Evolutionary conservation across 2,113 vertebrate species (phyloP), one percentile per base, ranked within the genome.

Genomic region (Paramisgurnus dabryanus): DNA sequence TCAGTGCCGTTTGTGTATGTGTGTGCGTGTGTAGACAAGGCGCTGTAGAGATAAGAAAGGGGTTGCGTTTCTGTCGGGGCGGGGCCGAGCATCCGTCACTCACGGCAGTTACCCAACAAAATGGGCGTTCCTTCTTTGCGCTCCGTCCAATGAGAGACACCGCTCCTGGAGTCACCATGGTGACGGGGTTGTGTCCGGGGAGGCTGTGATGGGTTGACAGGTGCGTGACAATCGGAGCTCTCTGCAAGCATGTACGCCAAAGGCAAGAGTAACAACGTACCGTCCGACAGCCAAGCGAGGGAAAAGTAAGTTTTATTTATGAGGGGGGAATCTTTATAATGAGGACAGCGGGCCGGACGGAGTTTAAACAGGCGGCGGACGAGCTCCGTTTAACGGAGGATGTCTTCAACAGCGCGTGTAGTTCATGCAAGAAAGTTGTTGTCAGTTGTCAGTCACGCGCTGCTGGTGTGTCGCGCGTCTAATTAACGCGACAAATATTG

Each of bases 231-330:
- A 94, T 96, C 94, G 94, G 93, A 95, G 95, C 94, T 96, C 95
- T 97, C 95, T 95, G 95, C 94, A 97, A 96, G 95, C 95, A 96
- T 96, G 95, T 96, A 96, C 94, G 94, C 95, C 95, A 96, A 96
- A 97, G 96, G 95, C 95, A 96, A 96, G 95, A 96, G 95, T 94
- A 96, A 95, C 94, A 95, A 93, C 93, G 93, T 96, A 93, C 95
- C 94, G 93, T 96, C 95, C 94, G 95, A 97, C 95, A 97, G 93
- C 94, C 95, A 97, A 93, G 96, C 95, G 91, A 93, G 94, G 93
- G 95, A 97, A 94, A 97, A 97, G 96, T 97, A 94, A 97, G 95
- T 97, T 93, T 92, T 92, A 91, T 93, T 91, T 85, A 89, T 87
- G 89, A 90, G 87, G 85, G 90, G 90, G 88, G 5, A 86, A 86